Conservation (phyloP, 2,888 invertebrate genomes). For the Trissonchulus latispiculum region DNA sequence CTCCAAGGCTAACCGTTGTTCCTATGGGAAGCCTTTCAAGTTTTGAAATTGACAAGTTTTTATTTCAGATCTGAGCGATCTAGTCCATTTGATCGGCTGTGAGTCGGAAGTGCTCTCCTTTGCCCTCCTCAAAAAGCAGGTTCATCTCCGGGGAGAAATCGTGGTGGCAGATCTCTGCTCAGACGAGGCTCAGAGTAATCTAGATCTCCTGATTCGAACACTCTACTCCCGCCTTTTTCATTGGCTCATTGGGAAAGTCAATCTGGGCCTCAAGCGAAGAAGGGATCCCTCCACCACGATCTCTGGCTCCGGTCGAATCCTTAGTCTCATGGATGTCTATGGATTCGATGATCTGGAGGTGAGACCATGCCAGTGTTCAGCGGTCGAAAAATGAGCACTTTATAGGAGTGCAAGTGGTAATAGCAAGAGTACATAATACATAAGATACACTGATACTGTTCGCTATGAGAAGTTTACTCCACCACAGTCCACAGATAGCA, state of each 20-base stretch:
- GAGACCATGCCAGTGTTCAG: no score
- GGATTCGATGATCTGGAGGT: slow-evolving; percentile 7
- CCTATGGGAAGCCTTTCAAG: no score
- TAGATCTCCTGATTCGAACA: slow-evolving; percentile 4
- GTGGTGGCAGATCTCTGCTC: not conserved
- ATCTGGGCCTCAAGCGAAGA: not conserved
- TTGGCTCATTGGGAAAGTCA: not conserved
- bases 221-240: slow-evolving; percentile 5
- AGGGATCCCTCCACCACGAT: no score
- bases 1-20: no score
- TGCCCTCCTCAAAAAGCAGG: not conserved
- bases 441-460: no score
- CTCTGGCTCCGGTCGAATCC: slow-evolving; percentile 6
- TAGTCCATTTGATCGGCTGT: slow-evolving; percentile 1
- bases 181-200: not conserved
- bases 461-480: no score
- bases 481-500: no score
- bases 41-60: no score
- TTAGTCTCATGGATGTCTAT: not conserved
- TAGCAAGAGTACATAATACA: no score
- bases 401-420: no score
- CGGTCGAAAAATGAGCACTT: no score
- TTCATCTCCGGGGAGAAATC: not conserved
- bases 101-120: not conserved
- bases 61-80: slow-evolving; percentile 1